Percentiles rank a stretch among this genome's conserved stretches.
phyloP scores from a whole-genome alignment of 2,797 vertebrate genomes.

The Notamacropus eugenii region DNA sequence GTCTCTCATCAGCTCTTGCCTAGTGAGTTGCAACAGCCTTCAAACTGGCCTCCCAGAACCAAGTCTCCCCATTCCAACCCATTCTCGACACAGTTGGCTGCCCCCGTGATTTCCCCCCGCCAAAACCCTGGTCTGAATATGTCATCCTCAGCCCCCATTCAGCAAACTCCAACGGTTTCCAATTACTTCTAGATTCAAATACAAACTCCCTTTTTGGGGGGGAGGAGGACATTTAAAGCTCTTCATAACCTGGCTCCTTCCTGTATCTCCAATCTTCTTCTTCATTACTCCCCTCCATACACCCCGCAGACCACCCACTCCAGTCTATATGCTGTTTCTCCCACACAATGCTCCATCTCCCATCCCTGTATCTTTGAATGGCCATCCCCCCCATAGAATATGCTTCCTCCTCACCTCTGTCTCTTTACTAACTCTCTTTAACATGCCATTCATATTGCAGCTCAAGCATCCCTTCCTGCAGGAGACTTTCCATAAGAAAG shows the following conservation, averaged over 20 bases:
- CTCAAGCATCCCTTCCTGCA: not conserved
- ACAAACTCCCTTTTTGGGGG: not conserved
- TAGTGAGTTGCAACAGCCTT: not conserved
- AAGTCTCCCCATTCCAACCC: not conserved
- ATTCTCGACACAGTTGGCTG: not conserved
- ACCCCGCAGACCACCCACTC: not conserved
- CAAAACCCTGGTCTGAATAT: not conserved
- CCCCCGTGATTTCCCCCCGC: not conserved
- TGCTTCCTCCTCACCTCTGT: not conserved
- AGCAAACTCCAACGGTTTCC: not conserved
- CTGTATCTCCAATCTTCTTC: not conserved
- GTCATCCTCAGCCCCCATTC: not conserved
- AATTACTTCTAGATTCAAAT: not conserved
- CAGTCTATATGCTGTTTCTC: not conserved
- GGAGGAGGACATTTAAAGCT: slow-evolving; percentile 3
- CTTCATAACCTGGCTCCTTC: not conserved
- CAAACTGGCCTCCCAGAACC: not conserved
- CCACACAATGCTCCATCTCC: not conserved
- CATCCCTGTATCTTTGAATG: not conserved
- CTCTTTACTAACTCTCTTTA: not conserved
- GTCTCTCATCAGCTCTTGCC: not conserved
- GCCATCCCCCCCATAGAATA: not conserved
- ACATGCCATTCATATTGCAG: not conserved
- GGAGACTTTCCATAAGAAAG: not conserved
- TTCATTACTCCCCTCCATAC: not conserved